Conservation (phyloP, 2,797 vertebrate genomes). For the Caiman crocodilus region DNA sequence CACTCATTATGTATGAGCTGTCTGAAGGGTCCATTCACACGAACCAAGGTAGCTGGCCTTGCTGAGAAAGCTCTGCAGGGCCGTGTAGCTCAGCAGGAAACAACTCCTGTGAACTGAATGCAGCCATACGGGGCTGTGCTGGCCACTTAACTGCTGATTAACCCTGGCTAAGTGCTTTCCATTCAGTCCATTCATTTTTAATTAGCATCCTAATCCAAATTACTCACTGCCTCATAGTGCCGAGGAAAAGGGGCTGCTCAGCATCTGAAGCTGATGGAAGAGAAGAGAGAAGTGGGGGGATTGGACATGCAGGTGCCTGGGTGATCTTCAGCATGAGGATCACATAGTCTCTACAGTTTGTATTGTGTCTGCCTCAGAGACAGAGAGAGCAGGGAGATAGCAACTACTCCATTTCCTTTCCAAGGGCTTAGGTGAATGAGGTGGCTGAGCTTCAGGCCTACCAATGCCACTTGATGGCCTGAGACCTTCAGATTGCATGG, state of each 20-base stretch:
- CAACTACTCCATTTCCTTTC: neutral
- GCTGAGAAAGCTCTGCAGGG: neutral
- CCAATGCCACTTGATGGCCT: neutral
- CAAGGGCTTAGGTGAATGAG: neutral
- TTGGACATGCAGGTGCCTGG: neutral
- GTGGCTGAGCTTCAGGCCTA: neutral
- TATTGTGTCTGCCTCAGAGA: neutral
- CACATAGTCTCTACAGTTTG: rapidly evolving
- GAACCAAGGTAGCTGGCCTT: neutral
- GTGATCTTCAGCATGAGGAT: neutral
- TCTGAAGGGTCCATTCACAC: neutral
- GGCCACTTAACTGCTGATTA: slow-evolving; percentile 71
- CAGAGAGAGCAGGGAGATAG: neutral
- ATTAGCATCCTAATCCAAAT: slow-evolving; percentile 75
- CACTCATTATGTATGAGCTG: rapidly evolving
- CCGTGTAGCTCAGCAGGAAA: neutral
- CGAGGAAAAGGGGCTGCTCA: neutral
- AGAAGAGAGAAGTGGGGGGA: neutral
- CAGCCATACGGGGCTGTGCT: neutral
- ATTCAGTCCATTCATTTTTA: slow-evolving; percentile 56
- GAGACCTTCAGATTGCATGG: neutral
- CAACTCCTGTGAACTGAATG: neutral
- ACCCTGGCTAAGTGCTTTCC: slow-evolving; percentile 65
- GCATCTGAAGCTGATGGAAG: slow-evolving; percentile 21
- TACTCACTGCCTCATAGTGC: slow-evolving; percentile 11